Percentiles rank a stretch among this genome's conserved stretches.
Evolutionary conservation across 64 coral and sea anemone genomes (phyloP).

Genomic region (Stichodactyla helianthus): DNA sequence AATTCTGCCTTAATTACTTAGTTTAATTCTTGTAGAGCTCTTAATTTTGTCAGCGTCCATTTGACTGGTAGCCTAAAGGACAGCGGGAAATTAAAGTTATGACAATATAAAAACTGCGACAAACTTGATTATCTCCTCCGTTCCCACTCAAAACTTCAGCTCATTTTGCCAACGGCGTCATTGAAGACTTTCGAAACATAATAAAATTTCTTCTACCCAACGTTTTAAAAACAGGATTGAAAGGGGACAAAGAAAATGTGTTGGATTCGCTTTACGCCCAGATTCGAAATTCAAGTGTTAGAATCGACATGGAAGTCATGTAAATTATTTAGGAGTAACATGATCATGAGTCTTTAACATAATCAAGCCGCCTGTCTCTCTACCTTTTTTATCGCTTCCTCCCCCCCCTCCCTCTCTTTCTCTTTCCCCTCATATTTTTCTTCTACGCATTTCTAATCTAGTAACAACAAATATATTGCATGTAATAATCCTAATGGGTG

Average conservation of each 20-base stretch:
- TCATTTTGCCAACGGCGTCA: not conserved
- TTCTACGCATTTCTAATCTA: too few relatives aligned
- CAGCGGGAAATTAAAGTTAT: not conserved
- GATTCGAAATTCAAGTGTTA: not conserved
- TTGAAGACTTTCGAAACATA: not conserved
- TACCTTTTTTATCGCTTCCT: too few relatives aligned
- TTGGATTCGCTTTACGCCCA: not conserved
- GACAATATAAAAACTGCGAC: not conserved
- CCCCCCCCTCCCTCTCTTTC: too few relatives aligned
- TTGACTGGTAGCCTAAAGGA: conserved; percentile 3
- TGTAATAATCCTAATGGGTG: too few relatives aligned
- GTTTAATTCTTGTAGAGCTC: not conserved
- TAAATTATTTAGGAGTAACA: not conserved
- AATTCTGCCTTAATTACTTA: not conserved
- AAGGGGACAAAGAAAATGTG: not conserved
- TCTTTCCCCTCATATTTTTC: too few relatives aligned
- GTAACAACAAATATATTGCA: too few relatives aligned
- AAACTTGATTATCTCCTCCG: not conserved
- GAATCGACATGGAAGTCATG: not conserved
- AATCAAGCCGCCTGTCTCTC: too few relatives aligned
- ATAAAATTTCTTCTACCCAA: not conserved
- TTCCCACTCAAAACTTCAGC: not conserved
- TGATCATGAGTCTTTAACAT: too few relatives aligned
- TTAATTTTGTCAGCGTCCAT: conserved; percentile 4
- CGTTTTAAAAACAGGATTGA: not conserved